Evolutionary conservation across 2,888 invertebrate species (phyloP), one percentile per base, ranked within the genome.

Genomic region (Sturmia bella): DNA sequence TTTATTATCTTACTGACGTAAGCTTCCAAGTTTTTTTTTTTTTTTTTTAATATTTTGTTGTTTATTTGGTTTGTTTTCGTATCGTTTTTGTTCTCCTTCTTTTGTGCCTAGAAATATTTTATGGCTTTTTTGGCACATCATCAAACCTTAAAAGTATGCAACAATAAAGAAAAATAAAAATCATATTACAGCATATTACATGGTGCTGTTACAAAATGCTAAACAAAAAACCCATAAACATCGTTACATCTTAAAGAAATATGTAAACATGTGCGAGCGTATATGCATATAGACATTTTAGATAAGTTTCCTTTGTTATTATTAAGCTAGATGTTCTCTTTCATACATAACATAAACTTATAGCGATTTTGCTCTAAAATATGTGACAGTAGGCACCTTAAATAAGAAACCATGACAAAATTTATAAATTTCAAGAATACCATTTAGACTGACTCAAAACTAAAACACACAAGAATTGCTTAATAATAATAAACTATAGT

Each of bases 81-180:
- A 9, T 63, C 70, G 15, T 41, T 57, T 15, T 15, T 24, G 13
- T 9, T 41, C 12, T 13, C 17, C 12, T 24, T 27, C 13, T 50
- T 52, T 3, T 3, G 32, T 61, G 52, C 68, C 21, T 32, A 43
- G 13, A 37, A 76, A 45, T 73, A 27, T 48, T 68, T 52, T 43
- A 37, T 15, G 4, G 13, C 21, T 59, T 72, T 80, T 68, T 81
- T 81, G 77, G 77, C 81, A 81, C 74, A 74, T 77, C 68, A 81
- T 77, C 81, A 77, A 77, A 64, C 48, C n/a, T 7, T 32, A 43
- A 41, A 70, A 50, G 4, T 50, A n/a, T 43, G 13, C 41, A 56
- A 64, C 21, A 3, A 43, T n/a, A 15, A 17, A 59, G 75, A 64
- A 57, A 52, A 64, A 61, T 73, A 68, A 77, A 77, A 77, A 69